A percentile compares a stretch with the other conserved stretches of the same genome.
Evolutionary conservation across 30 jellyfish, hydroid and myxozoan species (phyloP).

Genomic region (Pseudorhiza aurosa): DNA sequence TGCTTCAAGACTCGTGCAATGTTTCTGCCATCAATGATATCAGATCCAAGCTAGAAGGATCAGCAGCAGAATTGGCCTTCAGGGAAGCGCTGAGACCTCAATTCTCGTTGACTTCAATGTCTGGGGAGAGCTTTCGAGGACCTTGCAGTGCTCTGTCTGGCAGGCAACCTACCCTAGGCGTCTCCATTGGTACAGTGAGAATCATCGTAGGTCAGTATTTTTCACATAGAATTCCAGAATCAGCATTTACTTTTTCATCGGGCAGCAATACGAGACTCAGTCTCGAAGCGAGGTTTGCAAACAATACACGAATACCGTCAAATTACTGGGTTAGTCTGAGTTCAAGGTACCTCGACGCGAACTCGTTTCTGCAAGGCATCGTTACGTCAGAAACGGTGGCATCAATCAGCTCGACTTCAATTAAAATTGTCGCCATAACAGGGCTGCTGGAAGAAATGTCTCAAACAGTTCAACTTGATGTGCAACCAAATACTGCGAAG

Average conservation of each 20-base stretch:
- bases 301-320: conserved; percentile 34
- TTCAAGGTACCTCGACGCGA: conserved; percentile 21
- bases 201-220: conserved; percentile 38
- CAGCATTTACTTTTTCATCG: conserved; percentile 28
- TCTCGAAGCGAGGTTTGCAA: conserved; percentile 37
- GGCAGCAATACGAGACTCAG: conserved; percentile 62
- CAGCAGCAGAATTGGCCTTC: conserved; percentile 19
- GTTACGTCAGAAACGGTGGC: not conserved
- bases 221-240: conserved; percentile 14
- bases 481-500: not conserved
- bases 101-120: conserved; percentile 6
- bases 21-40: conserved; percentile 4
- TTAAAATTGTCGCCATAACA: conserved; percentile 55
- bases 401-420: not conserved
- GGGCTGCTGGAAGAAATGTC: conserved; percentile 36
- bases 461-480: conserved; percentile 37
- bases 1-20: conserved; percentile 38
- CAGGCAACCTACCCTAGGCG: conserved; percentile 42
- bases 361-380: conserved; percentile 19
- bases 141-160: conserved; percentile 54
- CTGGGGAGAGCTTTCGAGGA: conserved; percentile 25
- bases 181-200: not conserved
- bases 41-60: conserved; percentile 10
- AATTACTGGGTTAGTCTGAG: conserved; percentile 68
- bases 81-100: conserved; percentile 54